Conservation (phyloP, 2,888 invertebrate genomes). For the Eledona agricola region DNA sequence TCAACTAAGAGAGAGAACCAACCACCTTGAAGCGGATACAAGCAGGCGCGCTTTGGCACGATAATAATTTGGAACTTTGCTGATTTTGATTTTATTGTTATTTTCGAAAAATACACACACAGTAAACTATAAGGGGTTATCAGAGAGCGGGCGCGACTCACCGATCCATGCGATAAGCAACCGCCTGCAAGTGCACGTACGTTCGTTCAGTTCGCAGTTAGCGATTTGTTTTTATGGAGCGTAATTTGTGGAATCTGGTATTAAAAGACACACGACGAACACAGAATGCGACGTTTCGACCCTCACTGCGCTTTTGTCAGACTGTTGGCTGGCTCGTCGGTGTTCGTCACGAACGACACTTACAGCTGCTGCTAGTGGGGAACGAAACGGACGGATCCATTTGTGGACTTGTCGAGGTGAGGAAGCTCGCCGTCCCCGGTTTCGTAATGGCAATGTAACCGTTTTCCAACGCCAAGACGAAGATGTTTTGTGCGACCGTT, state of each 20-base stretch:
- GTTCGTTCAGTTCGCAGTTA: too few relatives aligned
- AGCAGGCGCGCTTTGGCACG: constrained; percentile 3
- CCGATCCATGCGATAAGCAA: constrained; percentile 18
- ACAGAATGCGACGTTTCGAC: constrained; percentile 10
- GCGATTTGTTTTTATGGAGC: too few relatives aligned
- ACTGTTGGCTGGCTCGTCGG: constrained; percentile 18
- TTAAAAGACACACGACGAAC: background rate
- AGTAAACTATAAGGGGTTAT: too few relatives aligned
- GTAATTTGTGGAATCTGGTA: constrained; percentile 9
- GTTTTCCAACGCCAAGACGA: constrained; percentile 10
- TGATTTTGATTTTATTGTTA: too few relatives aligned
- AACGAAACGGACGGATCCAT: constrained; percentile 44
- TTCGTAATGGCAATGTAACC: constrained; percentile 30
- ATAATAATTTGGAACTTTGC: constrained; percentile 1
- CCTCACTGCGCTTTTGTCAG: constrained; percentile 5
- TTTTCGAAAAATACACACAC: constrained; percentile 1
- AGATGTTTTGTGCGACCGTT: too few relatives aligned
- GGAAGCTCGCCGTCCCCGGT: constrained; percentile 21
- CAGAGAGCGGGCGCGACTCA: constrained; percentile 7
- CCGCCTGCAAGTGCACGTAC: too few relatives aligned
- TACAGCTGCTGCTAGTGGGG: constrained; percentile 43
- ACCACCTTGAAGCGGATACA: constrained; percentile 19
- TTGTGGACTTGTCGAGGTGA: constrained; percentile 30
- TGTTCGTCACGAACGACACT: constrained; percentile 28
- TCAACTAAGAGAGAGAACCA: constrained; percentile 11